Evolutionary conservation across 2,888 invertebrate species (phyloP).

Genomic region (Halictus ligatus): DNA sequence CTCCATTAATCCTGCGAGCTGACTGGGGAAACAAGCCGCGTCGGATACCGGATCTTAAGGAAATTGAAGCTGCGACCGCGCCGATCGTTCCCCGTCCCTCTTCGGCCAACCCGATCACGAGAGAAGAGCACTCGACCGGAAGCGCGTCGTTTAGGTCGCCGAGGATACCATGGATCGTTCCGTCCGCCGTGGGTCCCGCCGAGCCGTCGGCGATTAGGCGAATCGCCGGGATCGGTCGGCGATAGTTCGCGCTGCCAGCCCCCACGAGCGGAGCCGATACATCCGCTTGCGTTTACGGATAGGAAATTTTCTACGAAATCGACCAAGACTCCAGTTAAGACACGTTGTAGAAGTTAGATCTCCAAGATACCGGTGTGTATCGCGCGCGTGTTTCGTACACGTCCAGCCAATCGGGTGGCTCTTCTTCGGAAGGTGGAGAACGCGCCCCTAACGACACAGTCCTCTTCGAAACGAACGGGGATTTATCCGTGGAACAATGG

Average conservation of each 20-base stretch:
- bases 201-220: neutral
- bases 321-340: slow-evolving; percentile 71
- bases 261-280: slow-evolving; percentile 26
- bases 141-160: neutral
- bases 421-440: neutral
- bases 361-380: neutral
- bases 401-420: neutral
- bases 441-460: neutral
- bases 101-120: neutral
- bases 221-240: neutral
- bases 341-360: slow-evolving; percentile 59
- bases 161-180: neutral
- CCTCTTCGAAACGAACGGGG: slow-evolving; percentile 32
- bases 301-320: slow-evolving; percentile 71
- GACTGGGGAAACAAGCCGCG: slow-evolving; percentile 22
- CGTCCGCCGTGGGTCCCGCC: neutral
- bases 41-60: neutral
- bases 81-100: neutral
- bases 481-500: slow-evolving; percentile 53
- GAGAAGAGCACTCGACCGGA: neutral
- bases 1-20: slow-evolving; percentile 50
- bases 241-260: slow-evolving; percentile 25
- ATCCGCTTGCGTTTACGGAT: slow-evolving; percentile 54
- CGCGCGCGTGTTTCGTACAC: neutral
- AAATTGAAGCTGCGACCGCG: slow-evolving; percentile 1